Conservation (phyloP, 2,888 invertebrate genomes). For the Monopis laevigella region DNA sequence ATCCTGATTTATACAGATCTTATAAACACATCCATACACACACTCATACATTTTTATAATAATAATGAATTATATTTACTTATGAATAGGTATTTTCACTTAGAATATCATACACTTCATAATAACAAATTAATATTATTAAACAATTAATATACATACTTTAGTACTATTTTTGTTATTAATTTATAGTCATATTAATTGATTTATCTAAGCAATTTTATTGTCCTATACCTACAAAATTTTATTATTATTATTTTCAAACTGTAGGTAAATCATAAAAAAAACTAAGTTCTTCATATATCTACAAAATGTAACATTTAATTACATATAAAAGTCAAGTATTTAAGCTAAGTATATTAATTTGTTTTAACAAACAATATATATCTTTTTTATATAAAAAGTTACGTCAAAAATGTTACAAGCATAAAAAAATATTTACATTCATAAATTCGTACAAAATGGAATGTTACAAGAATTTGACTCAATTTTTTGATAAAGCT, state of each 20-base stretch:
- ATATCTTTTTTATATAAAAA: not conserved
- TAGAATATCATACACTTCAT: conserved; percentile 1
- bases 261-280: no score
- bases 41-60: conserved; percentile 1
- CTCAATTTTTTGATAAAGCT: conserved; percentile 1
- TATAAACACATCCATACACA: conserved; percentile 5
- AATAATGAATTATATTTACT: not conserved
- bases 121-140: conserved; percentile 4
- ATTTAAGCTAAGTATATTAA: no score
- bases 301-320: not conserved
- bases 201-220: no score
- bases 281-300: no score
- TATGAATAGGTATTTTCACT: not conserved
- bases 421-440: not conserved
- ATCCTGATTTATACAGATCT: conserved; percentile 1
- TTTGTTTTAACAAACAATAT: not conserved
- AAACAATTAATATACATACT: conserved; percentile 2
- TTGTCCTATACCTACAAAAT: no score
- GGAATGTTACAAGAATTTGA: conserved; percentile 9
- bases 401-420: no score
- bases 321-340: not conserved
- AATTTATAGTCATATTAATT: no score
- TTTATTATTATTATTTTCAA: no score
- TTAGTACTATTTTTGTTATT: no score
- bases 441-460: conserved; percentile 2